Base-by-base conservation (phyloP, 2,797 vertebrate genomes). In the Buphagus erythrorhynchus region DNA sequence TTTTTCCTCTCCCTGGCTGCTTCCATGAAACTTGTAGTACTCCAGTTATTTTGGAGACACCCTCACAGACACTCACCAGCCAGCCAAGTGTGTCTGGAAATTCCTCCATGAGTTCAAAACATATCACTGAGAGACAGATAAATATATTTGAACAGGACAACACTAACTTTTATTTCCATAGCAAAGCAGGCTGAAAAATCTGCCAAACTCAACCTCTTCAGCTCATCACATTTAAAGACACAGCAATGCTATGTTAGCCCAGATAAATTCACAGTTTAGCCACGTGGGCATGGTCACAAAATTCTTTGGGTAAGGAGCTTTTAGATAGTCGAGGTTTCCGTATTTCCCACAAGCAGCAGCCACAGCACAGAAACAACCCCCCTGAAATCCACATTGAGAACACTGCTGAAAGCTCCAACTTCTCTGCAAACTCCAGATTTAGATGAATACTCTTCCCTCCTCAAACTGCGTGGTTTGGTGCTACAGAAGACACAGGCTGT, bases 21-120 rank as follows among this genome's bases (percentile, higher is more conserved):
- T 16, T 67, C 46, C 38, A 20, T 3, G 5, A 55, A 85, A 36
- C 13, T 55, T 31, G 5, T 0, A 43, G 21, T 10, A 69, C 66
- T 76, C 19, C 46, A 54, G n/a, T 62, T 71, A 43, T 55, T 90
- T 51, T 78, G 18, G 25, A 86, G 49, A 78, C 42, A 77, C 6
- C 0, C 3, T 40, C 5, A 1, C 2, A 33, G 55, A 24, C 29
- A 31, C 19, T 9, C 1, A 1, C 11, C 67, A 93, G 46, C 46
- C 67, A 92, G 43, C 43, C 51, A 90, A 72, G 49, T 1, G 3
- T 28, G 48, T 15, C 65, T 90, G 65, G 48, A 95, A 90, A 73
- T 19, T 20, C 29, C 26, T 57, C 81, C 42, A 0, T 3, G n/a
- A 6, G 1, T 82, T 85, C 68, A 57, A 83, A 87, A 61, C 17